Evolutionary conservation across 1,140 invertebrate genomes (phyloP).

Genomic region (Babylonia areolata): DNA sequence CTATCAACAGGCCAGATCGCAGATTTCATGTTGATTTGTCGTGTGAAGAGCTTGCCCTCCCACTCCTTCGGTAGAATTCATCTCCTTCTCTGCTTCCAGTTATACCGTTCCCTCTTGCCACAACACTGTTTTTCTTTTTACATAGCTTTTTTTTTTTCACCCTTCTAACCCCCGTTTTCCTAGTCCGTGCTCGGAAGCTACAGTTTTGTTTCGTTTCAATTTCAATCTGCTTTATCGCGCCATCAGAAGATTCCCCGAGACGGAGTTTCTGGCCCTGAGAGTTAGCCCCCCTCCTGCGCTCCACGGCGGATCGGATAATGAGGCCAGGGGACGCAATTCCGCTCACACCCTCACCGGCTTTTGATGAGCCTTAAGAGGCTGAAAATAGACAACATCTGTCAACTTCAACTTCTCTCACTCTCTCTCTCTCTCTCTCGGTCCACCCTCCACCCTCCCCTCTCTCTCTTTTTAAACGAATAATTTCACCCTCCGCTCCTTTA

Average conservation of each 20-base stretch:
- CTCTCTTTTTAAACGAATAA: too few relatives aligned
- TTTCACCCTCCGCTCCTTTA: too few relatives aligned
- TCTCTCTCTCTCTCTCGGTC: background rate
- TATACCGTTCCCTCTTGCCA: background rate
- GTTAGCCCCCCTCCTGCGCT: background rate
- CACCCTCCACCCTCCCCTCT: background rate
- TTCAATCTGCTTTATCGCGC: conserved; percentile 1
- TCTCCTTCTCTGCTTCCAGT: background rate
- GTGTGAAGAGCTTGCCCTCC: background rate
- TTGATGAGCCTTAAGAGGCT: background rate
- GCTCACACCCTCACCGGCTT: background rate
- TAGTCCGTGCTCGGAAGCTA: background rate
- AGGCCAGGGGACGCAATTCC: background rate
- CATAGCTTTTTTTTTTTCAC: too few relatives aligned
- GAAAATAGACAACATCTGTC: conserved; percentile 6
- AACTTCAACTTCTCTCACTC: background rate
- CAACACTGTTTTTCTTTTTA: too few relatives aligned
- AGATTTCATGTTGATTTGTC: background rate
- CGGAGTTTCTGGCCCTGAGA: background rate
- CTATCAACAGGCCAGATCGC: background rate
- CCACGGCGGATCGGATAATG: background rate
- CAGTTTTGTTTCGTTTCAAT: conserved; percentile 7
- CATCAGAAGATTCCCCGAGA: background rate
- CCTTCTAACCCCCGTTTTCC: too few relatives aligned
- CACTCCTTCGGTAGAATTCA: too few relatives aligned